Evolutionary conservation across 2,113 vertebrate genomes (phyloP), one percentile per base, ranked within the genome.

Genomic region (Acanthochromis polyacanthus): DNA sequence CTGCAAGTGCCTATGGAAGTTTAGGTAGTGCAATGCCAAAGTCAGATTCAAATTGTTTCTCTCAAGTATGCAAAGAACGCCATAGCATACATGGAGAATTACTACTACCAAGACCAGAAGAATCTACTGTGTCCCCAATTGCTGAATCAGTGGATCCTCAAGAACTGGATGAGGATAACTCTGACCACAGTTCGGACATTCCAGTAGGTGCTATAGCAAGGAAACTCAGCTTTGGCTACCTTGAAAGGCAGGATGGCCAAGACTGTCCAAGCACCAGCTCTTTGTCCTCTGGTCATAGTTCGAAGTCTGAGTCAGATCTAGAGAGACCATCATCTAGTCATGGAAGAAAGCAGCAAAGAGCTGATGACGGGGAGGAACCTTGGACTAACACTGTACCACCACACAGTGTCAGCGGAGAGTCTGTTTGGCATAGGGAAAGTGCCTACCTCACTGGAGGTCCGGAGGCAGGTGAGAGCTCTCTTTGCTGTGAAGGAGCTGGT

Each of bases 271-370:
- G 92, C 85, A 93, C 74, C 4, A 95, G 94, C 68, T 95, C 94
- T 6, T 85, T 93, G 73, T 95, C 94, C 22, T 95, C 95, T 22
- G 92, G 90, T 66, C 94, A 94, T 58, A 95, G 94, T 73, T 93
- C 91, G 7, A 94, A 94, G 65, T 94, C 93, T 30, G 94, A 93
- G 50, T 94, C 82, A 32, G 92, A 94, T 17, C 43, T 82, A 46
- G 92, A 93, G 22, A 84, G 78, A 74, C 81, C 64, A 22, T 80
- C 64, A 22, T 89, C 75, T 48, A 80, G 83, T 70, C 66, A 76
- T 36, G 84, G 56, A 56, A 58, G 62, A 52, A 90, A 84, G 52
- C 58, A 72, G 19, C 71, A 61, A 36, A 62, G 53, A 22, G 5
- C 16, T 20, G 56, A 30, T 40, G 81, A 61, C 36, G 46, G 28